Base-by-base conservation (phyloP, 2,888 invertebrate genomes). In the Cryptocephalus primarius region DNA sequence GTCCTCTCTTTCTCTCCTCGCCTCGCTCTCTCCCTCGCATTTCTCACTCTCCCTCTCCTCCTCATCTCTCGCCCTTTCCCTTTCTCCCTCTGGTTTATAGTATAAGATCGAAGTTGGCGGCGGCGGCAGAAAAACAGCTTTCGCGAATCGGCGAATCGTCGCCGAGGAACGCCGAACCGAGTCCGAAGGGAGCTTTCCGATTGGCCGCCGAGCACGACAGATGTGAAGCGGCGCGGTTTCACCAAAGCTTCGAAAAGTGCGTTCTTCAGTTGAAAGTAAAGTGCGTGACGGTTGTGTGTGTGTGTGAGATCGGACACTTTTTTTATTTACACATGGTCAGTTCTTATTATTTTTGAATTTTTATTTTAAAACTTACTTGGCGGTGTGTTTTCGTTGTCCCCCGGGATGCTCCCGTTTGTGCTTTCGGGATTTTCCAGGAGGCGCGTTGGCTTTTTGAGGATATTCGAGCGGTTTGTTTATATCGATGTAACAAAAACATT, bases 241-340 rank as follows among this genome's bases (percentile, higher is more conserved):
- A 60, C 59, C 63, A 65, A 67, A 66, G 67, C 66, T 66, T 63
- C 64, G 64, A 66, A 66, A 48, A 64, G 60, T 62, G 66, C 65
- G 65, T 63, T 43, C 60, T 64, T 65, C 68, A 69, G 69, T 69
- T 66, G 67, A 66, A 64, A 62, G 61, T 66, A 64, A 63, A 62
- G 66, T 67, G 68, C 66, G 68, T 69, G 68, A 32, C 22, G 32
- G 42, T 22, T 8, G 22, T 22, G 40, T 43, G n/a, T n/a, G n/a
- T 14, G n/a, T n/a, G 42, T 14, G 33, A 32, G n/a, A 13, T 13
- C 36, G 43, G 13, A 34, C 36, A 60, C 60, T 66, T 64, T 64
- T 65, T 67, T 64, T 63, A 62, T 64, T 66, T 69, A 63, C 66
- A 66, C 67, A 68, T 68, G 69, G 68, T 69, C 62, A 68, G 69